Evolutionary conservation across 2,113 vertebrate genomes (phyloP), one percentile per base, ranked within the genome.

Genomic region (Scomber colias): DNA sequence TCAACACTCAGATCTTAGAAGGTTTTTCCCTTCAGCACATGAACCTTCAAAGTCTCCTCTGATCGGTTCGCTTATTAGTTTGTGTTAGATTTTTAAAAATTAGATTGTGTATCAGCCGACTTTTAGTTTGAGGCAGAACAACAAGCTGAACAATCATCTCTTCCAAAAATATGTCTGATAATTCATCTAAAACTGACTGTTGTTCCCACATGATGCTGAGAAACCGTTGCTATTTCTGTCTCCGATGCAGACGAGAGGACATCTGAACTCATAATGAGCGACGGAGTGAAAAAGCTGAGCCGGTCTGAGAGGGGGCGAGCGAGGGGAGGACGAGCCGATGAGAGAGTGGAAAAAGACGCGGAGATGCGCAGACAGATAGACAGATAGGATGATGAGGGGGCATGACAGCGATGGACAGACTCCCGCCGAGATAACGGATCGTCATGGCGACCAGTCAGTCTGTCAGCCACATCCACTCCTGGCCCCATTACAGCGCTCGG

Each of bases 391-490:
- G 77, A 87, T 83, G 85, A 88, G 67, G 80, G 74, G n/a, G 87
- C 15, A 56, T 57, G 61, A 70, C 75, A 2, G 74, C 86, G 76
- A 79, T 57, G 76, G 63, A 19, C 82, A 13, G 75, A 63, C 82
- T 79, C 56, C 61, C 35, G 24, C 57, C 55, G 0, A 82, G 90
- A 91, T 92, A 93, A 88, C 44, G 4, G 66, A 84, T 87, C 68
- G 46, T 81, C 86, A 81, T 78, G 88, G 88, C 76, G 88, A 92
- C 89, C 93, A 85, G 55, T 91, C 88, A 79, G 90, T 93, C 92
- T 93, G 92, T 92, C 90, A 92, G 79, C 87, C 82, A 83, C 91
- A 73, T 91, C 92, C 87, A 89, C 88, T 90, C 68, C 75, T 53
- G 76, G 70, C 65, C 70, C 82, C 86, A 87, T 89, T 89, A 89